Evolutionary conservation across 2,888 invertebrate genomes (phyloP).

Genomic region (Dicroscelio sp.): DNA sequence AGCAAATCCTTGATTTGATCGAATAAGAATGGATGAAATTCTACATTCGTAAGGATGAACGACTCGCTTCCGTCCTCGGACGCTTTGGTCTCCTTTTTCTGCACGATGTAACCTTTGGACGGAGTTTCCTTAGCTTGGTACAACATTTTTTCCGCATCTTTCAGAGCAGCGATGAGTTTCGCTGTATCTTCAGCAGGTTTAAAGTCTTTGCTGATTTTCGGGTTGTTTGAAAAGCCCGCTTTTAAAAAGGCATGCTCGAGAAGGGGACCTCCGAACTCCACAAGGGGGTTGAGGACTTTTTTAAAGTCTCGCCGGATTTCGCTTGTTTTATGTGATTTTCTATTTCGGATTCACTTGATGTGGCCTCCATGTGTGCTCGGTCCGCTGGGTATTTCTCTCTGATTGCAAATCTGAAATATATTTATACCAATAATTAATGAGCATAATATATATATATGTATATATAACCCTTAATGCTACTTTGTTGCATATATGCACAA

Average conservation of each 20-base stretch:
- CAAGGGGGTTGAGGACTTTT: conserved; percentile 95
- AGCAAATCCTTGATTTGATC: conserved; percentile 94
- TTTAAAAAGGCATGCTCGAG: conserved; percentile 97
- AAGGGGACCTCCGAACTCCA: conserved; percentile 98
- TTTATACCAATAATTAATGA: no score
- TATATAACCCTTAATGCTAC: no score
- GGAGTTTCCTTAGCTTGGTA: conserved; percentile 92
- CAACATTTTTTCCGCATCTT: conserved; percentile 94
- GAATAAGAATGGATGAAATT: conserved; percentile 98
- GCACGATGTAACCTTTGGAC: conserved; percentile 95
- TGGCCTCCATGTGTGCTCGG: conserved; percentile 94
- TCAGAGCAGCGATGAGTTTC: conserved; percentile 93
- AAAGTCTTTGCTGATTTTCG: conserved; percentile 94
- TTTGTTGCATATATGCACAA: no score
- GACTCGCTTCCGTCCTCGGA: conserved; percentile 92
- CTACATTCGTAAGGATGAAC: conserved; percentile 96
- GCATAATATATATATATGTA: no score
- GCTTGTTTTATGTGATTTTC: conserved; percentile 93
- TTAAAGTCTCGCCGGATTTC: conserved; percentile 95
- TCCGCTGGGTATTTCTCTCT: conserved; percentile 97
- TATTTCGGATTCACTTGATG: conserved; percentile 92
- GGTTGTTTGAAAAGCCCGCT: conserved; percentile 93
- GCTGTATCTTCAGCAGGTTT: conserved; percentile 93
- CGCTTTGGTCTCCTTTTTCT: conserved; percentile 95
- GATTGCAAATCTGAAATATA: conserved; percentile 97